Percentiles rank a stretch among this genome's conserved stretches.
phyloP scores from a whole-genome alignment of 2,797 vertebrate species.

The Hoplostethus atlanticus region DNA sequence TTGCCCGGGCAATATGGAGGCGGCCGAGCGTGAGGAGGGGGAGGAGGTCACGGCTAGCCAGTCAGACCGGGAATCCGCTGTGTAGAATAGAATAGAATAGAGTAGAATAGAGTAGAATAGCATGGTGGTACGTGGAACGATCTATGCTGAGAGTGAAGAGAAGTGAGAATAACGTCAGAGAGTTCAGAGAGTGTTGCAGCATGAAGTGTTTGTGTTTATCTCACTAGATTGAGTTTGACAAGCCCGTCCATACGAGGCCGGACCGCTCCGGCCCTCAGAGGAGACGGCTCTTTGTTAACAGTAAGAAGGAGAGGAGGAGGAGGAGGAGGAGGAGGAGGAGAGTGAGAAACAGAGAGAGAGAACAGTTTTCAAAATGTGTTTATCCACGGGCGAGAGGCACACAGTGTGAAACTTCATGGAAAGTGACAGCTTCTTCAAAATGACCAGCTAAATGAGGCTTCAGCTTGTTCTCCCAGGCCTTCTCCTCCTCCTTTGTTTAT shows the following conservation, averaged over 20 bases:
- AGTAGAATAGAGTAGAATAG: slow-evolving; percentile 17
- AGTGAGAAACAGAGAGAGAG: slow-evolving; percentile 18
- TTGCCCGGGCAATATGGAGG: slow-evolving; percentile 76
- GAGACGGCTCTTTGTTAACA: slow-evolving; percentile 46
- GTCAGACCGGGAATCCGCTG: background rate
- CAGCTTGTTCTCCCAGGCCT: slow-evolving; percentile 27
- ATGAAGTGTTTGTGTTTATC: slow-evolving; percentile 59
- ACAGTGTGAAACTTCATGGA: slow-evolving; percentile 36
- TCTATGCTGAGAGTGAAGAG: background rate
- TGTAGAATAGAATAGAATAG: slow-evolving; percentile 16
- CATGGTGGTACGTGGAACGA: slow-evolving; percentile 17
- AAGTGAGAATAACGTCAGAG: slow-evolving; percentile 11
- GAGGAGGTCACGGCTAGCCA: slow-evolving; percentile 41
- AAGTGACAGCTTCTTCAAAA: slow-evolving; percentile 51
- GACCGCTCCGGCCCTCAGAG: slow-evolving; percentile 40
- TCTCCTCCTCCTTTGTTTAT: slow-evolving; percentile 26
- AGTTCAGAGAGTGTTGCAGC: slow-evolving; percentile 14
- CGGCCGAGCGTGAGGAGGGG: slow-evolving; percentile 41
- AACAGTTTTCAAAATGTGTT: slow-evolving; percentile 58
- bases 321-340: background rate
- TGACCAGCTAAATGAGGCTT: slow-evolving; percentile 47
- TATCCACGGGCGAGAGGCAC: slow-evolving; percentile 44
- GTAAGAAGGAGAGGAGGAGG: background rate
- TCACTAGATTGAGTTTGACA: slow-evolving; percentile 70
- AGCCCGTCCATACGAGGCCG: slow-evolving; percentile 58